Percentiles rank a stretch among this genome's conserved stretches.
These are phyloP conservation scores for Abrostola tripartita DNA, from an alignment of 2,888 invertebrate species.

Conservation along the genomic window DNA sequence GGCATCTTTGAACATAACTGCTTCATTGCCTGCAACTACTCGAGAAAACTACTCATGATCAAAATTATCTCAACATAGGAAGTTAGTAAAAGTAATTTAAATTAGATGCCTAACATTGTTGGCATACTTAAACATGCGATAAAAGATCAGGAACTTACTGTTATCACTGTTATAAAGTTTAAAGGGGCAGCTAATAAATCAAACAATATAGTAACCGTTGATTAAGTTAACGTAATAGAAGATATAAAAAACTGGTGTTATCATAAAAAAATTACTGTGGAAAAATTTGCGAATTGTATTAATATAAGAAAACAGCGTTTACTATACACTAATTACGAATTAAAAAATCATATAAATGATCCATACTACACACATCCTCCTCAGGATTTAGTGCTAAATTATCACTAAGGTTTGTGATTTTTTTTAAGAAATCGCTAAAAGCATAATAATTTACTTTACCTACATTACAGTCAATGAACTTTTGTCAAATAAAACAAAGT, in stretches of 20 bases:
- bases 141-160: constrained; percentile 28
- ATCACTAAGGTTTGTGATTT: not conserved
- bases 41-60: too few relatives aligned
- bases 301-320: not conserved
- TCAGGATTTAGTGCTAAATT: too few relatives aligned
- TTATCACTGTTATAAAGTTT: constrained; percentile 29
- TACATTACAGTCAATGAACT: constrained; percentile 1
- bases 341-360: too few relatives aligned
- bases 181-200: constrained; percentile 24
- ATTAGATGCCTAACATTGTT: constrained; percentile 4
- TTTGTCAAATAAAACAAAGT: not conserved
- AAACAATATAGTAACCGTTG: constrained; percentile 27
- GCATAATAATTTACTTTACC: constrained; percentile 7
- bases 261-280: constrained; percentile 24
- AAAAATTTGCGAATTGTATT: constrained; percentile 2
- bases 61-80: too few relatives aligned
- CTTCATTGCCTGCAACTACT: too few relatives aligned
- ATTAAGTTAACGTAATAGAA: constrained; percentile 25
- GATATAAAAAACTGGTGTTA: constrained; percentile 21
- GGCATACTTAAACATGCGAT: constrained; percentile 21
- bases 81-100: constrained; percentile 5
- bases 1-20: too few relatives aligned
- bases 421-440: constrained; percentile 18
- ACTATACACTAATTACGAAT: too few relatives aligned
- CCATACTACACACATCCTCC: too few relatives aligned